Base-by-base conservation (phyloP, 2,888 invertebrate species). In the Trimorus sp. region DNA sequence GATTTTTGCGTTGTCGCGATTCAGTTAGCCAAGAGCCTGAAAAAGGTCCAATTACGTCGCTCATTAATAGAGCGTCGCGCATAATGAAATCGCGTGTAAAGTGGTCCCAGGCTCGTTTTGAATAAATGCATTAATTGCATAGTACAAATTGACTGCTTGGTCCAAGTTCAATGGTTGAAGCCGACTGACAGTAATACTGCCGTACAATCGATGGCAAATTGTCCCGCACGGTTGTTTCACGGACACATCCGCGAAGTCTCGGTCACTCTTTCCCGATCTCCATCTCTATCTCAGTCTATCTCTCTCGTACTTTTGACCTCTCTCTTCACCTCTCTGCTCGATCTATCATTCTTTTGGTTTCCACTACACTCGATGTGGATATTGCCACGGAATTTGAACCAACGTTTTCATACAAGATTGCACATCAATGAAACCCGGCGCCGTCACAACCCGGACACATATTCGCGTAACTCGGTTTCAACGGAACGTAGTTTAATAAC, bases 41-140 rank as follows among this genome's bases (percentile, higher is more conserved):
- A 51, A 60, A 58, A 26, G 9, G 14, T 73, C 15, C 5, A 54
- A 54, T 62, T 8, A 48, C 9, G 38, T n/a, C 12, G 14, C 45
- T 62, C 8, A 40, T 74, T 37, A 54, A 42, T 45, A 14, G n/a
- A 73, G 37, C 48, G 40, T 45, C 37, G 26, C 7, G 15, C 16
- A 36, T 51, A 7, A 53, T 59, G 66, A 59, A 75, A 59, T 59
- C 15, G 58, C 49, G 37, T 58, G 40, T 66, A 68, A 68, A 60
- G 54, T 54, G 48, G 42, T 48, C 53, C 12, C 16, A 66, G 36
- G 48, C 53, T 76, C 38, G 60, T 75, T 75, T 75, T 36, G 12
- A 54, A 68, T 75, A 58, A 74, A 66, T 60, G 14, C 49, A 68
- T 76, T 76, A 38, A 69, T 76, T 69, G 40, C 54, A 60, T 56